These are phyloP conservation scores for Masticophis lateralis DNA, from an alignment of 2,797 vertebrate species.

Conservation along the genomic window DNA sequence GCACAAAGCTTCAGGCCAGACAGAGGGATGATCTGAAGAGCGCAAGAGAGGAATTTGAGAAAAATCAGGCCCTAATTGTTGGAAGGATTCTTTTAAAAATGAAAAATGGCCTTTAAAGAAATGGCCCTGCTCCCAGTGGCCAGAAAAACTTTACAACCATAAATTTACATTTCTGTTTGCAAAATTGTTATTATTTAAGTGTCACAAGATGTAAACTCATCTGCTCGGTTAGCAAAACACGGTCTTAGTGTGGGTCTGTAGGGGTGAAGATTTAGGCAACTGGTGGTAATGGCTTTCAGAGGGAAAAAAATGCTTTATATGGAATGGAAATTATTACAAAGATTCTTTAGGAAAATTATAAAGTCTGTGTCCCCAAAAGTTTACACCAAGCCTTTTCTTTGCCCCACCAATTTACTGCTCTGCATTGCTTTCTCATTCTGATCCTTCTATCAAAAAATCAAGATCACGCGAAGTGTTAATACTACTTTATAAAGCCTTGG, in stretches of 20 bases:
- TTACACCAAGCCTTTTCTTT: neutral
- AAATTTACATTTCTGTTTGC: neutral
- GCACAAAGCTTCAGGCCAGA: neutral
- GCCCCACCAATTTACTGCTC: neutral
- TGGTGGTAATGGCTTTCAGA: neutral
- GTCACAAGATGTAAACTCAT: conserved; percentile 30
- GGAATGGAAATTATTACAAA: conserved; percentile 9
- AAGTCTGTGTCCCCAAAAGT: neutral
- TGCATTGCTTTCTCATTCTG: neutral
- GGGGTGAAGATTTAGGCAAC: neutral
- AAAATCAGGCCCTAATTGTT: neutral
- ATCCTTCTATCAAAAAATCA: neutral
- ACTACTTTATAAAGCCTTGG: neutral
- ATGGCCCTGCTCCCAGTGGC: neutral
- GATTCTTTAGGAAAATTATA: conserved; percentile 8
- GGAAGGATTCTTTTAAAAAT: neutral
- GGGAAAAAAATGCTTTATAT: neutral
- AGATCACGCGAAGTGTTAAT: neutral
- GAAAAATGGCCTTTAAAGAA: neutral
- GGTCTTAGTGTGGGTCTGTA: neutral
- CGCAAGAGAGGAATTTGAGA: neutral
- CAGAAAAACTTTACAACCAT: neutral
- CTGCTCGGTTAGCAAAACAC: conserved; percentile 29
- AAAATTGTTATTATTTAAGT: conserved; percentile 5
- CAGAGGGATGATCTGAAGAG: neutral